A percentile compares a stretch with the other conserved stretches of the same genome.
Evolutionary conservation across 1,140 invertebrate genomes (phyloP).

Genomic region (Pseudomyrmex cubaensis): DNA sequence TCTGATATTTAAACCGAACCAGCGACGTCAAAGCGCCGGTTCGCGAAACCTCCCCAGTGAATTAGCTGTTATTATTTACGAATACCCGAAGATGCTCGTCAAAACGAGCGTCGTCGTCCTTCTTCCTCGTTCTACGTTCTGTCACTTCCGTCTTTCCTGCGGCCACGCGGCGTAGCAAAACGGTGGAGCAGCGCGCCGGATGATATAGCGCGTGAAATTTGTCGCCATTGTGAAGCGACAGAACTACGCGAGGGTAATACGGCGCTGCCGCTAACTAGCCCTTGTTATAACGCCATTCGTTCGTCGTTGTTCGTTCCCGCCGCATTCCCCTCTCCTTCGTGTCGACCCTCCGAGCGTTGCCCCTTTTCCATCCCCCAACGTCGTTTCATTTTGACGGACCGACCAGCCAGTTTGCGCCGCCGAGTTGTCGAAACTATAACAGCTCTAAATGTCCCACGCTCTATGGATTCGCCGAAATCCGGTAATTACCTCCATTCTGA

Average conservation of each 20-base stretch:
- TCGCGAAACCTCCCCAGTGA: background rate
- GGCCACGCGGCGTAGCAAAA: constrained; percentile 42
- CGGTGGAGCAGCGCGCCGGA: constrained; percentile 52
- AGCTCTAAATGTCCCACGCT: constrained; percentile 74
- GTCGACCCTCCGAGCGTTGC: constrained; percentile 24
- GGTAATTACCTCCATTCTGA: constrained; percentile 75
- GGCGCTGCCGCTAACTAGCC: constrained; percentile 82
- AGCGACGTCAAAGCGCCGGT: background rate
- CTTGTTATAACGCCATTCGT: constrained; percentile 82
- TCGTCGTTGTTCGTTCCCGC: constrained; percentile 77
- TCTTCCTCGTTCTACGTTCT: constrained; percentile 24
- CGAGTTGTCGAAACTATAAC: constrained; percentile 75
- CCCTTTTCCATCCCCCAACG: background rate
- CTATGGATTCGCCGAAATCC: constrained; percentile 73
- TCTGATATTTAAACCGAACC: background rate
- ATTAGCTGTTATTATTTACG: constrained; percentile 63
- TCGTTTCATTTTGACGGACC: constrained; percentile 72
- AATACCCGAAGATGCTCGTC: background rate
- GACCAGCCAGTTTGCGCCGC: constrained; percentile 55
- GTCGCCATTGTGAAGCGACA: constrained; percentile 81
- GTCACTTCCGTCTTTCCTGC: constrained; percentile 63
- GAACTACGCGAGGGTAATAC: constrained; percentile 82
- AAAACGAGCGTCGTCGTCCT: background rate
- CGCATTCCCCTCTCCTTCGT: constrained; percentile 20
- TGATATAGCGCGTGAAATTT: constrained; percentile 83